A percentile compares a stretch with the other conserved stretches of the same genome.
phyloP scores from a whole-genome alignment of 2,113 vertebrate genomes.

The Etheostoma spectabile region DNA sequence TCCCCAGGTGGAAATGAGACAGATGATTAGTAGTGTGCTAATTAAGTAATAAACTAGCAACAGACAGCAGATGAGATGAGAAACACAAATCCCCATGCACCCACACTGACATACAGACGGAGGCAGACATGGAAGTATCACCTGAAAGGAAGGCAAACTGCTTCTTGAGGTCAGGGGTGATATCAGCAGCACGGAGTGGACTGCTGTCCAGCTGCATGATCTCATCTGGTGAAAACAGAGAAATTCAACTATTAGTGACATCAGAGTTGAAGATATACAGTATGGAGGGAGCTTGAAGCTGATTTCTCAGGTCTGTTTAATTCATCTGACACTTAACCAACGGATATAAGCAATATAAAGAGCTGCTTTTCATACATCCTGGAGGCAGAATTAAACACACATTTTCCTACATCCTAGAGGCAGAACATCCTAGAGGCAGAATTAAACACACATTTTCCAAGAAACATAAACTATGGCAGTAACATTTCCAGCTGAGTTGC shows the following conservation, averaged over 20 bases:
- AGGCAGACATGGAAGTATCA: constrained; percentile 72
- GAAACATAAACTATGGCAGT: not conserved
- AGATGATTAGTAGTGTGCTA: not conserved
- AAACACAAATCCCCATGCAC: not conserved
- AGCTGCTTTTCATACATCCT: not conserved
- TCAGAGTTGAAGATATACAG: not conserved
- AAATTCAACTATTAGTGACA: constrained; percentile 29
- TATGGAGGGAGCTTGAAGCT: no score
- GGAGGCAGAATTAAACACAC: not conserved
- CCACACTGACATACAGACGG: constrained; percentile 13
- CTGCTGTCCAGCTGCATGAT: constrained; percentile 96
- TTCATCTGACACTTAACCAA: not conserved
- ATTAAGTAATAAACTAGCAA: constrained; percentile 3
- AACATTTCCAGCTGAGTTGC: not conserved
- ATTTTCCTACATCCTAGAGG: not conserved
- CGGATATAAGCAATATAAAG: not conserved
- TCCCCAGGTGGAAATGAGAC: not conserved
- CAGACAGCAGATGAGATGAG: not conserved
- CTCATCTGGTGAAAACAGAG: constrained; percentile 88
- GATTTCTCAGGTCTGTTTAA: not conserved
- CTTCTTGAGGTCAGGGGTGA: constrained; percentile 92
- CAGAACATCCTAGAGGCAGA: not conserved
- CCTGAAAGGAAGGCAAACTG: constrained; percentile 96
- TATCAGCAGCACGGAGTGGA: constrained; percentile 91
- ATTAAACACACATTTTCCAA: not conserved